phyloP scores from a whole-genome alignment of 2,888 invertebrate species.

The Leucoptera coffeella region DNA sequence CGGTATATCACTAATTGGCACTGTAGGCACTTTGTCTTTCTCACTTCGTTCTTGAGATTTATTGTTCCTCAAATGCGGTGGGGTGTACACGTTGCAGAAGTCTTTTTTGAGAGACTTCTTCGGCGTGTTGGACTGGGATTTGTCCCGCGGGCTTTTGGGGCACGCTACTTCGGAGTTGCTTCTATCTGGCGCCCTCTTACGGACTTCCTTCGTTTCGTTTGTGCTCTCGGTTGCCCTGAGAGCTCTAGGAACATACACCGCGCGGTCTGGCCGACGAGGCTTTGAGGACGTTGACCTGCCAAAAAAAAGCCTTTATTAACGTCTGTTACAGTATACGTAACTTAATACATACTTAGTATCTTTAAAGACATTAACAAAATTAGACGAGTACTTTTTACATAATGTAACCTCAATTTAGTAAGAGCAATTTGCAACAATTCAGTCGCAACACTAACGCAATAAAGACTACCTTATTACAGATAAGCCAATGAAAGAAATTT shows the following conservation, averaged over 20 bases:
- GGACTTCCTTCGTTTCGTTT: conserved; percentile 13
- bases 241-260: conserved; percentile 73
- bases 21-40: conserved; percentile 34
- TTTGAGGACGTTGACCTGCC: conserved; percentile 29
- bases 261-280: conserved; percentile 67
- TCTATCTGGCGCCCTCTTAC: conserved; percentile 7
- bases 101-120: conserved; percentile 30
- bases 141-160: conserved; percentile 33
- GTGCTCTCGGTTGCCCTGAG: conserved; percentile 36
- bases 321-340: too few species aligned
- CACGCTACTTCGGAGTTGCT: conserved; percentile 15
- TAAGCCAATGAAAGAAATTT: too few species aligned
- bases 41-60: conserved; percentile 25
- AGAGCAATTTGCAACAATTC: too few species aligned
- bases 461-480: too few species aligned
- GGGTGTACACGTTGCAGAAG: conserved; percentile 47
- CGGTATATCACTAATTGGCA: conserved; percentile 49
- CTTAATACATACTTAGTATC: too few species aligned
- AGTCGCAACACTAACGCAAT: too few species aligned
- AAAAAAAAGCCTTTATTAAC: too few species aligned
- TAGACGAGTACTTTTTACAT: too few species aligned
- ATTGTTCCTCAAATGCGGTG: conserved; percentile 38
- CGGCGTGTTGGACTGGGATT: conserved; percentile 28
- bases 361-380: too few species aligned
- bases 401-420: too few species aligned